Evolutionary conservation across 2,113 vertebrate genomes (phyloP).

Genomic region (Trematomus loennbergii): DNA sequence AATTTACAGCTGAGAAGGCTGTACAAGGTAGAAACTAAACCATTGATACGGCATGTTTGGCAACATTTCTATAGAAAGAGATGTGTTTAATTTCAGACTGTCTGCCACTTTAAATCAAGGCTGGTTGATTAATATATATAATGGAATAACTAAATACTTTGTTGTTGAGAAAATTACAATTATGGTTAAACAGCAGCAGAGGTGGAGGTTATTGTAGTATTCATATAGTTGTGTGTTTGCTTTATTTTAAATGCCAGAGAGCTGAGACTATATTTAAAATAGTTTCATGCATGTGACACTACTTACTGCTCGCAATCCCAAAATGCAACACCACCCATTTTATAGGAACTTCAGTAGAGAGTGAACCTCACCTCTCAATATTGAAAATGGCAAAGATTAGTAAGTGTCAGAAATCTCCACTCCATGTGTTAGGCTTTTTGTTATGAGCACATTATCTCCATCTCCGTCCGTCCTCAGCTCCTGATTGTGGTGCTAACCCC

Average conservation of each 20-base stretch:
- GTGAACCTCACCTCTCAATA: too few species aligned
- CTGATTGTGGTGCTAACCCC: constrained; percentile 80
- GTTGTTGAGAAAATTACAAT: background rate
- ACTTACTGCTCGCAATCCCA: too few species aligned
- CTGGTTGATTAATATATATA: background rate
- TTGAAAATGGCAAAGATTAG: too few species aligned
- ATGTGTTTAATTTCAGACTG: background rate
- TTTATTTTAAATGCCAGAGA: background rate
- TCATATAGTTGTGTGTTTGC: background rate
- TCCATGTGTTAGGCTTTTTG: background rate
- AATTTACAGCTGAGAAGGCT: background rate
- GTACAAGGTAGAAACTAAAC: background rate
- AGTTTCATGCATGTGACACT: too few species aligned
- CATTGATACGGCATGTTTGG: background rate
- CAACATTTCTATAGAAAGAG: background rate
- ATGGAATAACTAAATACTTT: too few species aligned
- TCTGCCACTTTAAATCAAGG: background rate
- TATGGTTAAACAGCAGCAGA: background rate
- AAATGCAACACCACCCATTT: too few species aligned
- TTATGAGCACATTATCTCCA: background rate
- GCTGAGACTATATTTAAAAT: too few species aligned
- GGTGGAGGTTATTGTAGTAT: background rate
- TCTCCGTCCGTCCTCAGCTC: constrained; percentile 67
- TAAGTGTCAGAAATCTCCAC: too few species aligned
- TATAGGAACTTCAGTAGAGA: too few species aligned